Evolutionary conservation across 2,113 vertebrate genomes (phyloP).

Genomic region (human (Homo sapiens)): GRCh38 chr1:199403001-199403500

Average conservation of each 20-base stretch:
- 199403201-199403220: neutral
- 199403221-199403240: neutral
- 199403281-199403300: neutral
- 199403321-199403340: neutral
- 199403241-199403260: neutral
- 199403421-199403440: neutral
- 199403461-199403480: constrained; percentile 48
- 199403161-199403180: neutral
- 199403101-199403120: neutral
- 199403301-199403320: fast-evolving
- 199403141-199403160: neutral
- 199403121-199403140: neutral
- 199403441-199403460: neutral
- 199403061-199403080: neutral
- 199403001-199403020: neutral
- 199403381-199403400: fast-evolving
- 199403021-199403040: neutral
- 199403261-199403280: neutral
- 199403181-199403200: neutral
- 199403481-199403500: constrained; percentile 61
- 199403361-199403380: neutral
- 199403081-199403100: neutral
- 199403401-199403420: neutral
- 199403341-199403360: neutral
- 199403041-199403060: neutral